Conservation (phyloP, 1,140 invertebrate species). For the Sitobion miscanthi region DNA sequence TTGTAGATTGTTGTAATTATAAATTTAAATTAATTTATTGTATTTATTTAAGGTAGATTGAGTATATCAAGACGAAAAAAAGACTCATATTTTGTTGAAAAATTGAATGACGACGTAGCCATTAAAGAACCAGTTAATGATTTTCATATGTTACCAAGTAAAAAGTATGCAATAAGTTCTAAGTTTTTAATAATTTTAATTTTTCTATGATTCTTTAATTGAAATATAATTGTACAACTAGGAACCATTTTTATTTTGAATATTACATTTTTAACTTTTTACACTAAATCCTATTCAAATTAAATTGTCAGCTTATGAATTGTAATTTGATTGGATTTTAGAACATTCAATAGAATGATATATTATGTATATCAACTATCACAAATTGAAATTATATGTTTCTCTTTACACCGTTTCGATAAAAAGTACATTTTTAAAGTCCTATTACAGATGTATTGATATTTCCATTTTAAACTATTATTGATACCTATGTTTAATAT, state of each 20-base stretch:
- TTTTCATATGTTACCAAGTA: constrained; percentile 24
- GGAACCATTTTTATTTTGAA: not conserved
- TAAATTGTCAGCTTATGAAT: too few relatives aligned
- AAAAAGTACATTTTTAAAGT: not conserved
- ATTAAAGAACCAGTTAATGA: constrained; percentile 41
- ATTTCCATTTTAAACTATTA: too few relatives aligned
- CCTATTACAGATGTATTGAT: too few relatives aligned
- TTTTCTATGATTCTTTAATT: not conserved
- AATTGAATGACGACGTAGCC: not conserved
- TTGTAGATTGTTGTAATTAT: too few relatives aligned
- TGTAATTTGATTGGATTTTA: too few relatives aligned
- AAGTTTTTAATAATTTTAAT: not conserved
- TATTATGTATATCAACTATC: too few relatives aligned
- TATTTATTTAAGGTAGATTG: not conserved
- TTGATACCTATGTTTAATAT: not conserved
- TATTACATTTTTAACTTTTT: too few relatives aligned
- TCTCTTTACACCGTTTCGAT: not conserved
- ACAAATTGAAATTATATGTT: too few relatives aligned
- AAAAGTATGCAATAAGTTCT: constrained; percentile 32
- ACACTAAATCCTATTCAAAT: too few relatives aligned
- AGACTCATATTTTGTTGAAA: constrained; percentile 29
- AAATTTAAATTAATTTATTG: not conserved
- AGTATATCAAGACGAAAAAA: not conserved
- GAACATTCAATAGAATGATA: too few relatives aligned
- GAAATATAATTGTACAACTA: too few relatives aligned